A percentile compares a stretch with the other conserved stretches of the same genome.
Conservation (phyloP, 2,113 vertebrate species). For the Pogonocichla stellata region DNA sequence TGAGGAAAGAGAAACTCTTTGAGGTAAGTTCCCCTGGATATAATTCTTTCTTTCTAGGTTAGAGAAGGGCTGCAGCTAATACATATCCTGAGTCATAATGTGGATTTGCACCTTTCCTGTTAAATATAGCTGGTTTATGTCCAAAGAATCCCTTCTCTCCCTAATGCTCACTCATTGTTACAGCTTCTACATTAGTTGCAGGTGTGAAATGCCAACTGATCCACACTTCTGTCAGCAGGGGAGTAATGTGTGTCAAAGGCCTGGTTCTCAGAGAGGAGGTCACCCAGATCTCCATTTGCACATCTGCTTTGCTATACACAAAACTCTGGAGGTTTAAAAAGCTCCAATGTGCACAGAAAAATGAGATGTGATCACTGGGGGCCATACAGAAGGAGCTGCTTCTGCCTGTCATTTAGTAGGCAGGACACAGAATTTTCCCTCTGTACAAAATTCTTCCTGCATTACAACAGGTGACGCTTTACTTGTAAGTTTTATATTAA, state of each 20-base stretch:
- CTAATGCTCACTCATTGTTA: slow-evolving; percentile 23
- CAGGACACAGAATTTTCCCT: neutral
- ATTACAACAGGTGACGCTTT: neutral
- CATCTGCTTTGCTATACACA: slow-evolving; percentile 50
- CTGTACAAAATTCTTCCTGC: neutral
- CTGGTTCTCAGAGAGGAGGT: slow-evolving; percentile 1
- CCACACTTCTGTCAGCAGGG: slow-evolving; percentile 12
- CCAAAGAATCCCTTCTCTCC: neutral
- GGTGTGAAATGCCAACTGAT: slow-evolving; percentile 42
- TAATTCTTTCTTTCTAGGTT: slow-evolving; percentile 30
- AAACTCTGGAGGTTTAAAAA: neutral
- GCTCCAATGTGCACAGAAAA: neutral
- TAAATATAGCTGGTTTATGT: slow-evolving; percentile 7
- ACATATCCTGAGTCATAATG: neutral
- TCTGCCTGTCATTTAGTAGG: neutral
- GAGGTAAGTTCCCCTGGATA: slow-evolving; percentile 23
- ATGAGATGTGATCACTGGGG: neutral
- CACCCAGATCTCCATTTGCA: neutral
- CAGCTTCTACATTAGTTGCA: slow-evolving; percentile 36
- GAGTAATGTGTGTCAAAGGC: slow-evolving; percentile 7
- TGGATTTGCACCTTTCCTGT: slow-evolving; percentile 44
- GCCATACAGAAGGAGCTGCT: neutral
- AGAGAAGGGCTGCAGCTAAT: neutral
- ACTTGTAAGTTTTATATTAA: neutral
- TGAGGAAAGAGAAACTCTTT: neutral